phyloP scores from a whole-genome alignment of 2,888 invertebrate species.

The Trichopoda pennipes region DNA sequence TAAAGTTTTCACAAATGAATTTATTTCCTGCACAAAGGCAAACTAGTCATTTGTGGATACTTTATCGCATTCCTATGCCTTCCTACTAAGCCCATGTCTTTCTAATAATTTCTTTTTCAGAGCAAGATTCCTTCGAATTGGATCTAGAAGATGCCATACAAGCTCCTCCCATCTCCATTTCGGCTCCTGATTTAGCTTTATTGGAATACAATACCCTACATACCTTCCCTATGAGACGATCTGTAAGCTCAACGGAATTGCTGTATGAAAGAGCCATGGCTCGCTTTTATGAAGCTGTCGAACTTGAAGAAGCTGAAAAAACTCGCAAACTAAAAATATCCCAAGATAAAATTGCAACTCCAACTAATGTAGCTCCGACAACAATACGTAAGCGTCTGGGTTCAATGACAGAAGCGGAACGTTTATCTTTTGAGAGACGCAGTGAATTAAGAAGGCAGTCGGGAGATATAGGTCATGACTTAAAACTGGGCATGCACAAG shows the following conservation, averaged over 20 bases:
- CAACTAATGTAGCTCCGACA: constrained; percentile 69
- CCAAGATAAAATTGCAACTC: constrained; percentile 71
- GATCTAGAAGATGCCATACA: constrained; percentile 86
- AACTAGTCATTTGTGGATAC: neutral
- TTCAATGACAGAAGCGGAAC: constrained; percentile 82
- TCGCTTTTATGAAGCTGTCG: constrained; percentile 89
- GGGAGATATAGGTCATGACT: constrained; percentile 79
- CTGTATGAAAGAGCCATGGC: constrained; percentile 92
- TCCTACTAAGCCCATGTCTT: constrained; percentile 44
- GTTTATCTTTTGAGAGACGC: constrained; percentile 81
- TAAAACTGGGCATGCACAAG: constrained; percentile 71
- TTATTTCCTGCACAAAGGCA: neutral
- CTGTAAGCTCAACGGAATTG: constrained; percentile 91
- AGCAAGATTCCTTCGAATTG: constrained; percentile 84
- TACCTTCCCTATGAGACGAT: constrained; percentile 84
- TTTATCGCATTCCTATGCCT: neutral
- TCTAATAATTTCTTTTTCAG: constrained; percentile 72
- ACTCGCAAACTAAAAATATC: constrained; percentile 75
- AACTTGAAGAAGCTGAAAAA: constrained; percentile 86
- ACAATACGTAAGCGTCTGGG: constrained; percentile 82
- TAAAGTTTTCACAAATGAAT: neutral
- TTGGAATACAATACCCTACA: constrained; percentile 83
- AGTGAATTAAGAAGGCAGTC: constrained; percentile 82
- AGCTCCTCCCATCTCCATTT: constrained; percentile 90
- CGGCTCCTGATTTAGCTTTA: constrained; percentile 89